Evolutionary conservation across 2,113 vertebrate species (phyloP).

Genomic region (Cricetomys ansorgei): DNA sequence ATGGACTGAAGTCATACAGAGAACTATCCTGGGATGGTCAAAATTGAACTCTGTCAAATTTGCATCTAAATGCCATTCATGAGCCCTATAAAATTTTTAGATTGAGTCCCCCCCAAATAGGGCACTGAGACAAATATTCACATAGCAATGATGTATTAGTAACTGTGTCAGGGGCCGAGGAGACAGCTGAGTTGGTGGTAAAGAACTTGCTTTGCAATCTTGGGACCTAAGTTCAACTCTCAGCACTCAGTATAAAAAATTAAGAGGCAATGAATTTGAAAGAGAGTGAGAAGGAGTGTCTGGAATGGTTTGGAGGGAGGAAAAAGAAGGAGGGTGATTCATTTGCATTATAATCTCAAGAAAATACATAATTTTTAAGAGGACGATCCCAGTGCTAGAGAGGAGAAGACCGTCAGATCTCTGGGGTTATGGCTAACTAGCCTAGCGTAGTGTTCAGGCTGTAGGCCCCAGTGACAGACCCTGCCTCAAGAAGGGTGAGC

Average conservation of each 20-base stretch:
- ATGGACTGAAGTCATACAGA: not conserved
- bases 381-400: not conserved
- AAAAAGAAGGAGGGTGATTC: not conserved
- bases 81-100: not conserved
- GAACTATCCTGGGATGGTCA: not conserved
- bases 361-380: not conserved
- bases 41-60: not conserved
- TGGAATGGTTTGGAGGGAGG: not conserved
- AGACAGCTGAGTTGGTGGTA: not conserved
- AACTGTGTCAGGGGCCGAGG: not conserved
- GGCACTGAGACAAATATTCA: not conserved
- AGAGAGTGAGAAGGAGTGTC: not conserved
- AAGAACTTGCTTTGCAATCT: not conserved
- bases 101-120: not conserved
- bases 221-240: not conserved
- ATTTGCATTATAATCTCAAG: not conserved
- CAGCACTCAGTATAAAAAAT: not conserved
- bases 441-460: not conserved
- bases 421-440: not conserved
- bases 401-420: not conserved
- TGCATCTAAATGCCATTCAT: not conserved
- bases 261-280: not conserved
- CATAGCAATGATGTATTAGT: too few relatives aligned
- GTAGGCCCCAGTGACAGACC: not conserved
- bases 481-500: not conserved